phyloP scores from a whole-genome alignment of 2,797 vertebrate genomes.

The Coregonus suidteri region DNA sequence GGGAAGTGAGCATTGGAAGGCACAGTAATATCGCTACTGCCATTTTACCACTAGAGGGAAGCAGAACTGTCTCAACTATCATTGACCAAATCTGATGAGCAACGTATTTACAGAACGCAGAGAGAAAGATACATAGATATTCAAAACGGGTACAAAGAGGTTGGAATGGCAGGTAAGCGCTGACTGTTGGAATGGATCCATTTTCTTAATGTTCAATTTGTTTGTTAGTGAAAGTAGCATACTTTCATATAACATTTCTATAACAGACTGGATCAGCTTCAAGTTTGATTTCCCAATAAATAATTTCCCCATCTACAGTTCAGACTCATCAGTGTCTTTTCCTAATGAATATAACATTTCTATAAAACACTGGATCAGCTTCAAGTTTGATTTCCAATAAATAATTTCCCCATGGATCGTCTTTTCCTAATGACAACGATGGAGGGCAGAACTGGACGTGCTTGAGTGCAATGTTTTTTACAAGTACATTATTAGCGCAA shows the following conservation, averaged over 20 bases:
- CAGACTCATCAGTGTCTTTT: neutral
- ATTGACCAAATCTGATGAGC: slow-evolving; percentile 24
- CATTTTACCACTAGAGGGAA: slow-evolving; percentile 41
- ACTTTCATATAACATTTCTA: neutral
- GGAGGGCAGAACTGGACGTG: neutral
- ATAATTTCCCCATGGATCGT: neutral
- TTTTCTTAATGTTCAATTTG: neutral
- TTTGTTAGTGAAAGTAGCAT: slow-evolving; percentile 16
- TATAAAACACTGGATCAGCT: neutral
- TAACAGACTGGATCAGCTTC: neutral
- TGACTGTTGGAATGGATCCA: slow-evolving; percentile 38
- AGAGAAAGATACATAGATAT: slow-evolving; percentile 32
- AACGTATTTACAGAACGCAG: slow-evolving; percentile 23
- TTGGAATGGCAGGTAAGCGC: slow-evolving; percentile 62
- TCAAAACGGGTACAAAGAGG: slow-evolving; percentile 46
- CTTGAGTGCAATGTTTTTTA: neutral
- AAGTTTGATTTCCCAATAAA: slow-evolving; percentile 1
- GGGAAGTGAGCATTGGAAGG: slow-evolving; percentile 64
- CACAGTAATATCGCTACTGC: slow-evolving; percentile 64
- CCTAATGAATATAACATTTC: neutral
- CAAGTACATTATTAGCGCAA: neutral
- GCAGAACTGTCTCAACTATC: slow-evolving; percentile 25
- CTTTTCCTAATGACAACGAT: neutral
- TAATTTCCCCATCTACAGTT: neutral
- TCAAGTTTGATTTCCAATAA: neutral